Evolutionary conservation across 2,797 vertebrate species (phyloP).

Genomic region (Acanthornis magna): DNA sequence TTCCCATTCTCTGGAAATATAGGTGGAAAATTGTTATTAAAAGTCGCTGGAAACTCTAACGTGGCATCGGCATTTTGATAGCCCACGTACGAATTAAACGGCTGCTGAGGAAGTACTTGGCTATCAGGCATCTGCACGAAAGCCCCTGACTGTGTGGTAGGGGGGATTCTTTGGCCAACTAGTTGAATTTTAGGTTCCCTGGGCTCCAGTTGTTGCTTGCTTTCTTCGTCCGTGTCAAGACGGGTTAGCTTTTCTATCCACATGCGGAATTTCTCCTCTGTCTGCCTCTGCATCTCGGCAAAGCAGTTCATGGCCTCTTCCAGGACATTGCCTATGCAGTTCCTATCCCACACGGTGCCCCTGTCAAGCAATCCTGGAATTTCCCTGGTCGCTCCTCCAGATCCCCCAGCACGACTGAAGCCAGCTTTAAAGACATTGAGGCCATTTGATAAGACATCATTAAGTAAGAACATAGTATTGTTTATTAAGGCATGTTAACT

Average conservation of each 20-base stretch:
- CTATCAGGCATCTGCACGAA: slow-evolving; percentile 81
- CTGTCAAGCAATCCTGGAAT: slow-evolving; percentile 90
- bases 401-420: slow-evolving; percentile 87
- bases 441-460: slow-evolving; percentile 73
- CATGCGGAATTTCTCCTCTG: slow-evolving; percentile 90
- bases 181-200: slow-evolving; percentile 80
- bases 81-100: slow-evolving; percentile 80
- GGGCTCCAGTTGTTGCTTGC: slow-evolving; percentile 80
- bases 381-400: slow-evolving; percentile 86
- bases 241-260: slow-evolving; percentile 92
- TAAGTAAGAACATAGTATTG: slow-evolving; percentile 59
- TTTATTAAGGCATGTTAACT: slow-evolving; percentile 72
- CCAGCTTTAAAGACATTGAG: slow-evolving; percentile 98
- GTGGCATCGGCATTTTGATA: slow-evolving; percentile 76
- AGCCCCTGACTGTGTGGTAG: slow-evolving; percentile 75
- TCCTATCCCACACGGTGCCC: slow-evolving; percentile 87
- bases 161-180: slow-evolving; percentile 74
- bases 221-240: slow-evolving; percentile 85
- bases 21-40: slow-evolving; percentile 79
- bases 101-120: slow-evolving; percentile 78
- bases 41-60: slow-evolving; percentile 75
- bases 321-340: slow-evolving; percentile 90
- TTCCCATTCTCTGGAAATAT: slow-evolving; percentile 83
- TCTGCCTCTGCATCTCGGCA: slow-evolving; percentile 93
- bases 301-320: slow-evolving; percentile 94